These are phyloP conservation scores for Malurus alboscapulatus DNA, from an alignment of 2,113 vertebrate species.

Conservation along the genomic window DNA sequence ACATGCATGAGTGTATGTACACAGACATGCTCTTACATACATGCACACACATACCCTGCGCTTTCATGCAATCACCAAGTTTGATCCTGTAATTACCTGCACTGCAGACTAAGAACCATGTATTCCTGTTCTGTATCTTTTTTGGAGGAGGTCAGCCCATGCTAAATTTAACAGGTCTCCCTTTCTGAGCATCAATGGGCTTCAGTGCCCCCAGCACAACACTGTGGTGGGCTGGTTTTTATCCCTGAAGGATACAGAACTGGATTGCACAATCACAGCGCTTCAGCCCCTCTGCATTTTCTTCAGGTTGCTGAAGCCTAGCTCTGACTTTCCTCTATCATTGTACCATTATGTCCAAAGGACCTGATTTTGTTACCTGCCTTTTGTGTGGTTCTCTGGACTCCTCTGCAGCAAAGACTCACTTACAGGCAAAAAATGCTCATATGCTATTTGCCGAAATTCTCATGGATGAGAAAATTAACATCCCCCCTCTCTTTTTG, in stretches of 20 bases:
- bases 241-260: neutral
- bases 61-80: neutral
- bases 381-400: neutral
- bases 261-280: neutral
- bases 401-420: neutral
- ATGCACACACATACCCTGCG: neutral
- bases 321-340: neutral
- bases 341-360: neutral
- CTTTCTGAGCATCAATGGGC: neutral
- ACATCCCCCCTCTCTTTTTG: neutral
- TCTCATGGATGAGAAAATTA: conserved; percentile 56
- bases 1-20: fast-evolving
- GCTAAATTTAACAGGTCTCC: neutral
- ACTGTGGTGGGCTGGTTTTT: neutral
- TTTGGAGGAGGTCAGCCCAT: neutral
- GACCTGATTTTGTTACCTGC: neutral
- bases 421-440: neutral
- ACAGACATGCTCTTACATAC: neutral
- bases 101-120: neutral
- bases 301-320: neutral
- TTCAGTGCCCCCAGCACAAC: neutral
- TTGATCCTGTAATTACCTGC: neutral
- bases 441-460: conserved; percentile 23
- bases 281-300: neutral
- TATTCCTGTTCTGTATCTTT: neutral